phyloP scores from a whole-genome alignment of 1,140 invertebrate species.

The Bemisia tabaci region DNA sequence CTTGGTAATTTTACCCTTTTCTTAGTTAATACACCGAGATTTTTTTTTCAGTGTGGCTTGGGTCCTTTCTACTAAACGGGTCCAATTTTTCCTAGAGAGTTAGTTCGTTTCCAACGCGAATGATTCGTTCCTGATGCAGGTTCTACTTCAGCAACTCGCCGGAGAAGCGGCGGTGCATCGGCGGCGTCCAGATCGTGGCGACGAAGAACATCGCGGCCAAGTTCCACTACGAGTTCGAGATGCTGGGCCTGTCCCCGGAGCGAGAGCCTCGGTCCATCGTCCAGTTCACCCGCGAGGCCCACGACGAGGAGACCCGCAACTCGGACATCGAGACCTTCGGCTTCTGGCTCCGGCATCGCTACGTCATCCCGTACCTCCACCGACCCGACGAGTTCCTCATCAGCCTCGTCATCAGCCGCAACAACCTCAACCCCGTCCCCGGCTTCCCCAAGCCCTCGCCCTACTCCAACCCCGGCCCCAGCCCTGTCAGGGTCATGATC shows the following conservation, averaged over 20 bases:
- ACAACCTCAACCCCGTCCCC: background rate
- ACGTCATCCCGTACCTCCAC: background rate
- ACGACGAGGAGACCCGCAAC: background rate
- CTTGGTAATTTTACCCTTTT: too few relatives aligned
- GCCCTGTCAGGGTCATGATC: background rate
- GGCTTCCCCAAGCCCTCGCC: background rate
- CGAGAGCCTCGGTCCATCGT: background rate
- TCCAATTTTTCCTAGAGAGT: too few relatives aligned
- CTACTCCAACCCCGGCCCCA: background rate
- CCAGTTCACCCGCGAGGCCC: background rate
- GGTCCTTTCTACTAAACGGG: too few relatives aligned
- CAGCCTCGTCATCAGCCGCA: background rate
- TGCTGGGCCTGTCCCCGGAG: background rate
- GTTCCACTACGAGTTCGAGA: background rate
- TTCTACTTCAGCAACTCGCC: background rate
- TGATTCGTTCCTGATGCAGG: too few relatives aligned
- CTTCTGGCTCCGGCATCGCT: background rate
- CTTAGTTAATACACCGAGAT: too few relatives aligned
- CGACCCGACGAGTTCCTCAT: background rate
- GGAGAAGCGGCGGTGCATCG: background rate
- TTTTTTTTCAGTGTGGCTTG: too few relatives aligned
- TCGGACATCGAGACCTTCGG: background rate
- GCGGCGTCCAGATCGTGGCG: background rate
- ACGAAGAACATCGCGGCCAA: background rate
- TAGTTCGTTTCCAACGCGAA: too few relatives aligned